These are phyloP conservation scores for Peromyscus aztecus DNA, from an alignment of 2,797 vertebrate species.

Conservation along the genomic window DNA sequence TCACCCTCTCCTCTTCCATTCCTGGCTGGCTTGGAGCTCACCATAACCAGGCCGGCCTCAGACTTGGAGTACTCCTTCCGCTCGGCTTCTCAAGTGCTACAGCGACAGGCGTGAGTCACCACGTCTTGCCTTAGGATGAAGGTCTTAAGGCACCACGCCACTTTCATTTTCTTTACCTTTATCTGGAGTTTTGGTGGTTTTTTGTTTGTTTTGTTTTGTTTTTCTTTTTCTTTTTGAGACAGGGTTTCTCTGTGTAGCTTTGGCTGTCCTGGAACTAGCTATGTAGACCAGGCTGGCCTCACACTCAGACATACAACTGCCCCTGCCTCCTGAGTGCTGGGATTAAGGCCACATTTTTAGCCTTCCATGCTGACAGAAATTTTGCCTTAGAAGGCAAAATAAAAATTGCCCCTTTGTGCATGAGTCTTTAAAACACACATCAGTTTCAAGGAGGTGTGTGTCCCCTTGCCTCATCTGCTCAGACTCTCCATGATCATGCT, in stretches of 20 bases:
- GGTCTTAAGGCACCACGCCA: not conserved
- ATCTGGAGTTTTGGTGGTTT: not conserved
- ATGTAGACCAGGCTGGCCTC: not conserved
- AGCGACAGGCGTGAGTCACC: no score
- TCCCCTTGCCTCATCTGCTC: not conserved
- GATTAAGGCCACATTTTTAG: not conserved
- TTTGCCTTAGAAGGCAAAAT: not conserved
- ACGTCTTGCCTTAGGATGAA: not conserved
- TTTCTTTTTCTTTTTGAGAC: not conserved
- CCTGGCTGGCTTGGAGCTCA: not conserved
- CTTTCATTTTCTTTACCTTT: not conserved
- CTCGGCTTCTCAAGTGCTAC: not conserved
- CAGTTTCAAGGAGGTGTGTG: not conserved
- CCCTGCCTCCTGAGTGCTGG: not conserved
- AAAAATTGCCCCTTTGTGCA: not conserved
- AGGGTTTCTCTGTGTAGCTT: not conserved
- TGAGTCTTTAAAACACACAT: not conserved
- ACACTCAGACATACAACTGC: not conserved
- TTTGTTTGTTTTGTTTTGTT: not conserved
- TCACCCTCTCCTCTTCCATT: fast-evolving
- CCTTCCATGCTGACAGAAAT: conserved; percentile 15
- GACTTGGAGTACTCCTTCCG: not conserved
- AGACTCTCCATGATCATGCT: not conserved
- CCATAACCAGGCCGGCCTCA: not conserved
- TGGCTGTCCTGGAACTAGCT: not conserved